These are phyloP conservation scores for Lacerta viridis DNA, from an alignment of 2,797 vertebrate genomes.

Conservation along the genomic window DNA sequence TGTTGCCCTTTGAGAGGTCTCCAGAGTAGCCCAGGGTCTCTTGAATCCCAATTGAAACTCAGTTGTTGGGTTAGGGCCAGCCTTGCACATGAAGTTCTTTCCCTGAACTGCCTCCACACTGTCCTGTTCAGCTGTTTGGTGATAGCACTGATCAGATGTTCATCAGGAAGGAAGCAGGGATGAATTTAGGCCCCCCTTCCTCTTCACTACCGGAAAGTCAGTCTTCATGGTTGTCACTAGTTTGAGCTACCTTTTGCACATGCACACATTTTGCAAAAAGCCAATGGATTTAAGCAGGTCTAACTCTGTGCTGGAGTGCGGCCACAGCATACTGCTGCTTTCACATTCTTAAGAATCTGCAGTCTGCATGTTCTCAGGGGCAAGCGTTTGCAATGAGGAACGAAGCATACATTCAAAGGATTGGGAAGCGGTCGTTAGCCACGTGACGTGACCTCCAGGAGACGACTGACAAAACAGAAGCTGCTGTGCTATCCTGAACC, in stretches of 20 bases:
- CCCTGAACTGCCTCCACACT: too few species aligned
- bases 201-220: neutral
- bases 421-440: conserved; percentile 63
- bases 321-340: conserved; percentile 58
- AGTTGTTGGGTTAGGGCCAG: neutral
- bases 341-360: conserved; percentile 61
- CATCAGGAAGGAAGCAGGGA: neutral
- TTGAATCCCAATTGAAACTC: neutral
- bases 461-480: conserved; percentile 19
- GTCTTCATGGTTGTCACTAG: neutral
- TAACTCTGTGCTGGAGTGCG: neutral
- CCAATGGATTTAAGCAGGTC: neutral
- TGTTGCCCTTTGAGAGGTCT: neutral
- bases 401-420: conserved; percentile 85
- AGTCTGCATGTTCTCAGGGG: conserved; percentile 76
- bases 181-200: neutral
- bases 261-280: neutral
- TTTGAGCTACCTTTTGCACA: neutral
- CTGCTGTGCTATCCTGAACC: neutral
- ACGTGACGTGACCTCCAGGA: conserved; percentile 41
- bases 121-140: neutral
- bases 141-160: neutral
- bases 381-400: conserved; percentile 84
- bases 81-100: neutral
- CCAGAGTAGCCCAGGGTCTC: neutral